Evolutionary conservation across 53 echinoderm and acorn worm genomes (phyloP), one percentile per base, ranked within the genome.

Genomic region (Paelopatides confundens): DNA sequence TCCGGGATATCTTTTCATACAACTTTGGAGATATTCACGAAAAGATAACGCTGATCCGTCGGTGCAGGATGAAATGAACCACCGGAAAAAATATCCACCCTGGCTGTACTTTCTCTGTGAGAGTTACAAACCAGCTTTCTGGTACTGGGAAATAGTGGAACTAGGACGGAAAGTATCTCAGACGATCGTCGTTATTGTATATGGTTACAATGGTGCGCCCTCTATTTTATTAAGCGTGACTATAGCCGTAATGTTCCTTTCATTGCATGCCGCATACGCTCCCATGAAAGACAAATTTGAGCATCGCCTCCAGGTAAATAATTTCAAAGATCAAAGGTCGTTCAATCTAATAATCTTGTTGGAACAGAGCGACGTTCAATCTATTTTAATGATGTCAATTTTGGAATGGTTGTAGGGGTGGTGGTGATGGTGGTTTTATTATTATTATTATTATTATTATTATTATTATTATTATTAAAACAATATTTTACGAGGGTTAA

Each of bases 211-310:
- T 24, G 40, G 30, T 46, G 36, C 23, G 37, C 11, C n/a, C n/a
- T 76, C 77, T 18, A 76, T 38, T 26, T 38, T 21, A 2, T 17
- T 76, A 17, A 37, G 39, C 0, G 18, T 76, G 0, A 76, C 30
- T 3, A 17, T 76, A 5, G 40, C 77, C 0, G 48, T 76, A 18
- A 43, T 76, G 39, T 76, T 76, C 31, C n/a, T 76, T 18, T 39
- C 18, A 3, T 39, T 76, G 3, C 77, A 76, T 43, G 6, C 23
- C 48, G 21, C 77, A 21, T 76, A 39, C 40, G 12, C 21, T 1
- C 77, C 77, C 4, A 76, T 76, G 77, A 76, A 39, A 39, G 48
- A 76, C 77, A n/a, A 47, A 9, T 47, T 76, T 43, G 77, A 76
- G 27, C 77, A 76, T 43, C 30, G 40, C n/a, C 30, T 76, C 12